A percentile compares a stretch with the other conserved stretches of the same genome.
phyloP scores from a whole-genome alignment of 1,140 invertebrate genomes.

The Pinna nobilis region DNA sequence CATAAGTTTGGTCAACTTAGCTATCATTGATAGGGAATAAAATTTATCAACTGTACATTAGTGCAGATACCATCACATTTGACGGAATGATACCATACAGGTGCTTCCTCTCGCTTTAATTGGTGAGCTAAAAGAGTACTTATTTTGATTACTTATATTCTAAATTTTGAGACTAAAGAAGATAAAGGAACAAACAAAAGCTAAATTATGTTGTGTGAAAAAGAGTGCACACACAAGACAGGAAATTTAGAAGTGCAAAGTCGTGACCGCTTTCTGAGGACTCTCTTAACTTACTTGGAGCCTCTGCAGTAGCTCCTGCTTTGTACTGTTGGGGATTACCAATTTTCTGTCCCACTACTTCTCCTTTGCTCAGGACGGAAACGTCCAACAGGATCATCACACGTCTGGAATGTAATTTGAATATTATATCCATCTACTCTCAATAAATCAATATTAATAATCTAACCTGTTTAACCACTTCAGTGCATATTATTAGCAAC shows the following conservation, averaged over 20 bases:
- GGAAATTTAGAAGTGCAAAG: neutral
- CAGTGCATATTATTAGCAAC: too few species aligned
- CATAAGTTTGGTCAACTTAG: too few species aligned
- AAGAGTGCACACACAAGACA: neutral
- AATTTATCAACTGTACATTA: too few species aligned
- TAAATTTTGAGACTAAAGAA: too few species aligned
- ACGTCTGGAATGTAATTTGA: slow-evolving; percentile 76
- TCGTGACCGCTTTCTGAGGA: neutral
- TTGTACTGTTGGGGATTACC: slow-evolving; percentile 82
- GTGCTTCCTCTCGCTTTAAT: too few species aligned
- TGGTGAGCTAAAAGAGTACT: too few species aligned
- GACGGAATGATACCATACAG: too few species aligned
- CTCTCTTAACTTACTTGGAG: neutral
- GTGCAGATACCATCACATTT: too few species aligned
- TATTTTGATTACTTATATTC: too few species aligned
- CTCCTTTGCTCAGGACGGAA: slow-evolving; percentile 83
- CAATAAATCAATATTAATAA: neutral
- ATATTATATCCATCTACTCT: neutral
- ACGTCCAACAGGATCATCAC: slow-evolving; percentile 89
- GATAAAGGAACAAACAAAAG: too few species aligned
- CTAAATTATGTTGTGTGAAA: neutral
- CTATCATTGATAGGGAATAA: too few species aligned
- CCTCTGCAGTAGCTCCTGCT: slow-evolving; percentile 32
- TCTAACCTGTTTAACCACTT: neutral
- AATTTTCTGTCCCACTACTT: slow-evolving; percentile 83